These are phyloP conservation scores for Axis porcinus DNA, from an alignment of 2,113 vertebrate species.

Conservation along the genomic window DNA sequence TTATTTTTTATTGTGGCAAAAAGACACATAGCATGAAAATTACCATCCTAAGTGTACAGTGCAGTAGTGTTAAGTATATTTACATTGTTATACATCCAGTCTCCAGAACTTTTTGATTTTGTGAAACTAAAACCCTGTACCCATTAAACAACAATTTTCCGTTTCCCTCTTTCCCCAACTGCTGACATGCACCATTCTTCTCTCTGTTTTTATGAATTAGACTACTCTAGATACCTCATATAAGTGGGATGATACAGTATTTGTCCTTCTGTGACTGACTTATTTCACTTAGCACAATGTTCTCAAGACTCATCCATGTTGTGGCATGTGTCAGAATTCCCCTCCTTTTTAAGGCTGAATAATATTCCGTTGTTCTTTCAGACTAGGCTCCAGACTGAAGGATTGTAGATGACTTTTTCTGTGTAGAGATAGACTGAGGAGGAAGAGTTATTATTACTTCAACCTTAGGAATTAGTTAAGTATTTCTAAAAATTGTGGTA, in stretches of 20 bases:
- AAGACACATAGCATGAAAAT: not conserved
- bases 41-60: not conserved
- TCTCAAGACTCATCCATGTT: not conserved
- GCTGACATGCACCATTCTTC: not conserved
- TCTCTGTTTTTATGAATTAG: not conserved
- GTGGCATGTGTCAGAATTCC: not conserved
- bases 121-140: not conserved
- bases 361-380: not conserved
- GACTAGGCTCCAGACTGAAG: not conserved
- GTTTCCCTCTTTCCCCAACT: not conserved
- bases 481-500: not conserved
- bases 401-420: not conserved
- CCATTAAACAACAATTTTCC: not conserved
- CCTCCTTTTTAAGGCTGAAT: not conserved
- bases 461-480: not conserved
- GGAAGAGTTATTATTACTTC: not conserved
- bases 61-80: not conserved
- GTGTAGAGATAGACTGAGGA: not conserved
- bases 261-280: not conserved
- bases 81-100: not conserved
- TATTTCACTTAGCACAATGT: not conserved
- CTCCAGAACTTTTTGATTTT: constrained; percentile 1
- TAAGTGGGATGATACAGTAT: not conserved
- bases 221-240: not conserved
- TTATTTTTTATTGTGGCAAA: constrained; percentile 1